Base-by-base conservation (phyloP, 2,113 vertebrate genomes). In the Indri indri region DNA sequence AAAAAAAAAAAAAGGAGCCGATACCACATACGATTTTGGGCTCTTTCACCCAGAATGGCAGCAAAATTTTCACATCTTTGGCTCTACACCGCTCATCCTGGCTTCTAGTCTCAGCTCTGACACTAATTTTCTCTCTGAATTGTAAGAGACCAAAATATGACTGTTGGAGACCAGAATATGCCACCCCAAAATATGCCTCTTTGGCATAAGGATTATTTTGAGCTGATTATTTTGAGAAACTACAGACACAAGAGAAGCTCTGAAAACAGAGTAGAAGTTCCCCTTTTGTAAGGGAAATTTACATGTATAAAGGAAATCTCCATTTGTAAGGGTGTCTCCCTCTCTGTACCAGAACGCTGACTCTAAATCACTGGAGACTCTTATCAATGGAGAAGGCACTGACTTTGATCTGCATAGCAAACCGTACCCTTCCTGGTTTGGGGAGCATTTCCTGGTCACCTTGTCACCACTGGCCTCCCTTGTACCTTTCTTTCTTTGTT, bases 141-240 rank as follows among this genome's bases (percentile, higher is more conserved):
- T 79, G 23, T 57, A 80, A 85, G 47, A 83, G 37, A 73, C 47
- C 86, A 94, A 90, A 94, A 90, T 94, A 94, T 8, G 20, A 73
- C 91, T 90, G 37, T 30, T 22, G 66, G 54, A 73, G 54, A 96
- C 73, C 63, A 96, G 91, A 96, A 86, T 93, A 90, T 63, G 32
- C 63, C 57, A 73, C 91, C 86, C 87, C 52, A 54, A 93, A 93
- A 96, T 93, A 96, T 57, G 87, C 25, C 37, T 94, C 54, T 80
- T 65, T 77, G 30, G 65, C 57, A 50, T 66, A 47, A 47, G 18
- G 32, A 54, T 83, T 90, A 90, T 93, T 93, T 89, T 79, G 91
- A 90, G 79, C 30, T 71, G 65, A 82, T 94, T 94, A 94, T 94
- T 94, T 83, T 94, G 92, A 88, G 92, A 81, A 57, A 34, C 65